phyloP scores from a whole-genome alignment of 2,888 invertebrate species.

The Papilio gigon region DNA sequence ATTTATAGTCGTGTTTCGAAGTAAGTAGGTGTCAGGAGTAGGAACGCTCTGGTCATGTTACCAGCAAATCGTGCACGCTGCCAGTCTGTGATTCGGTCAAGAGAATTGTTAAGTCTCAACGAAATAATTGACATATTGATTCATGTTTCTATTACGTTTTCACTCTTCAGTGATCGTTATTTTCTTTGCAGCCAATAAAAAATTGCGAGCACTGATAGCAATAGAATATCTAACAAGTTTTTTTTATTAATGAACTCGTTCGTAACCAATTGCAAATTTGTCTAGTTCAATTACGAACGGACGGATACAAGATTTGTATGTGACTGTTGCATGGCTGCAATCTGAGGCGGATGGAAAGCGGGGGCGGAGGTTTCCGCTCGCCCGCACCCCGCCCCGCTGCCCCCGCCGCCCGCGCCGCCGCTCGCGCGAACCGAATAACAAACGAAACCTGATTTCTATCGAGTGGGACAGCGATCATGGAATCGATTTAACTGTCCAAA shows the following conservation, averaged over 20 bases:
- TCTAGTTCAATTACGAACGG: background rate
- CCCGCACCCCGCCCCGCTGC: constrained; percentile 45
- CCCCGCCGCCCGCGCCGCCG: constrained; percentile 4
- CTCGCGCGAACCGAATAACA: constrained; percentile 77
- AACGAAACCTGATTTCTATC: constrained; percentile 82
- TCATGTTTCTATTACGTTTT: background rate
- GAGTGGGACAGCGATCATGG: constrained; percentile 62
- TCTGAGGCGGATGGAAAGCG: constrained; percentile 78
- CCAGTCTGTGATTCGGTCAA: background rate
- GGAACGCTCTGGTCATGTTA: constrained; percentile 58
- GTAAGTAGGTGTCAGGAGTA: constrained; percentile 47
- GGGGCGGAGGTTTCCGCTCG: constrained; percentile 74
- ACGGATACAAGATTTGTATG: background rate
- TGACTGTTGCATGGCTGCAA: constrained; percentile 62
- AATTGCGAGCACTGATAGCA: too few species aligned
- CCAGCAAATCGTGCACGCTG: background rate
- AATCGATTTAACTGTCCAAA: constrained; percentile 36
- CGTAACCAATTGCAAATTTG: background rate
- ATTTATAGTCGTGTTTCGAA: constrained; percentile 16
- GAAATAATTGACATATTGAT: background rate
- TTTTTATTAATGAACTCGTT: too few species aligned
- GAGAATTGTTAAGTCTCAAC: too few species aligned
- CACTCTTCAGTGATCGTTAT: too few species aligned
- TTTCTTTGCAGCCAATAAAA: too few species aligned
- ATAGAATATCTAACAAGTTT: too few species aligned